Conservation (phyloP, 2,888 invertebrate genomes). For the Drosophila subquinaria region DNA sequence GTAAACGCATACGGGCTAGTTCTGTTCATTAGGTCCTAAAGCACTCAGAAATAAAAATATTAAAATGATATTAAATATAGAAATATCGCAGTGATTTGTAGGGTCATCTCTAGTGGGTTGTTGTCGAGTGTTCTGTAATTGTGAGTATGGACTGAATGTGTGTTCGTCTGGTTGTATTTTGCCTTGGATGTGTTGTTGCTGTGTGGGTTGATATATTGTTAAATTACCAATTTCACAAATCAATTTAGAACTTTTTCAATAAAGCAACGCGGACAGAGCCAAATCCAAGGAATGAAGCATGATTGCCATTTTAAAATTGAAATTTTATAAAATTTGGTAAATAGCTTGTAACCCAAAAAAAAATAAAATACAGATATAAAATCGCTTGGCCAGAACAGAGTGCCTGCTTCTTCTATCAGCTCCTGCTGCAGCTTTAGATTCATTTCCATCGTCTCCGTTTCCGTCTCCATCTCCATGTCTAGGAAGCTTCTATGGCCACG, state of each 20-base stretch:
- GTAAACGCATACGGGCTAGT: no score
- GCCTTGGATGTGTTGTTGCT: neutral
- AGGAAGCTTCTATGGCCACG: slow-evolving; percentile 40
- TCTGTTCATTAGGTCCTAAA: no score
- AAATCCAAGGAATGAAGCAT: slow-evolving; percentile 2
- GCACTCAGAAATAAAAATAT: no score
- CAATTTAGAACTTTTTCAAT: slow-evolving; percentile 61
- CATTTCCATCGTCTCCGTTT: neutral
- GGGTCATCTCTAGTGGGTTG: slow-evolving; percentile 40
- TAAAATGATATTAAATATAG: no score
- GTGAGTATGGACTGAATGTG: slow-evolving; percentile 3
- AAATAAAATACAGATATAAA: slow-evolving; percentile 3
- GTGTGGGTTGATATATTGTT: slow-evolving; percentile 53
- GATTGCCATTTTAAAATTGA: slow-evolving; percentile 66
- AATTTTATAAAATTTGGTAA: slow-evolving; percentile 53
- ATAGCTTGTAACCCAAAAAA: slow-evolving; percentile 40
- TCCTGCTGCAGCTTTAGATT: neutral
- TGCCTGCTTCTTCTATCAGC: neutral
- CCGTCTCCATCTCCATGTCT: no score
- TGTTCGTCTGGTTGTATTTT: slow-evolving; percentile 3
- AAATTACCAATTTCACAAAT: slow-evolving; percentile 72
- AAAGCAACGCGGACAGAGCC: slow-evolving; percentile 23
- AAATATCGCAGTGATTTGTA: neutral
- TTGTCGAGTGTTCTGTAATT: neutral
- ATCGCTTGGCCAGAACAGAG: slow-evolving; percentile 42